A percentile compares a stretch with the other conserved stretches of the same genome.
phyloP scores from a whole-genome alignment of 2,888 invertebrate species.

The Mimachlamys varia region DNA sequence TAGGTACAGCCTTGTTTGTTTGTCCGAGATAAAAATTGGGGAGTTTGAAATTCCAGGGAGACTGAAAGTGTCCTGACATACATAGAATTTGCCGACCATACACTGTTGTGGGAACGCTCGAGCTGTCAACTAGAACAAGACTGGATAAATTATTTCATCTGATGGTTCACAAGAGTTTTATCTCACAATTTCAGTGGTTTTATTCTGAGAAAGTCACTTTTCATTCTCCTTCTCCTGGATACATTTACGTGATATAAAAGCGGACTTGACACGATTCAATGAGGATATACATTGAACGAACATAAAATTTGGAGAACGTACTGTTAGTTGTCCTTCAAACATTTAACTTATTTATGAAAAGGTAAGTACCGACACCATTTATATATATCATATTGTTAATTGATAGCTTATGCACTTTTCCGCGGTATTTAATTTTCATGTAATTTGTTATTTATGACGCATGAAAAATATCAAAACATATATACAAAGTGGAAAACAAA shows the following conservation, averaged over 20 bases:
- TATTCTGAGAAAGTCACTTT: neutral
- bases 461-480: too few species aligned
- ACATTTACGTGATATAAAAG: neutral
- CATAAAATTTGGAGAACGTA: neutral
- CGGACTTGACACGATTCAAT: neutral
- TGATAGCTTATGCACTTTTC: too few species aligned
- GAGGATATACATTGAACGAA: neutral
- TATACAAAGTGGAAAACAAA: too few species aligned
- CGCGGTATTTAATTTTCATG: too few species aligned
- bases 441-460: too few species aligned
- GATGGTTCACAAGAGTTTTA: neutral
- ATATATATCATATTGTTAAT: too few species aligned
- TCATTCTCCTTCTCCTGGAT: neutral
- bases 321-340: neutral
- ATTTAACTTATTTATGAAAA: neutral
- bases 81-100: constrained; percentile 29
- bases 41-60: constrained; percentile 28
- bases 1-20: constrained; percentile 24
- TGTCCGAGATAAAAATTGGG: constrained; percentile 32
- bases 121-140: neutral
- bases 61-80: constrained; percentile 29
- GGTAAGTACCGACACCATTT: neutral
- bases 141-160: neutral
- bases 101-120: neutral
- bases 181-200: neutral